Evolutionary conservation across 2,888 invertebrate genomes (phyloP), one percentile per base, ranked within the genome.

Genomic region (Argyresthia goedartella): DNA sequence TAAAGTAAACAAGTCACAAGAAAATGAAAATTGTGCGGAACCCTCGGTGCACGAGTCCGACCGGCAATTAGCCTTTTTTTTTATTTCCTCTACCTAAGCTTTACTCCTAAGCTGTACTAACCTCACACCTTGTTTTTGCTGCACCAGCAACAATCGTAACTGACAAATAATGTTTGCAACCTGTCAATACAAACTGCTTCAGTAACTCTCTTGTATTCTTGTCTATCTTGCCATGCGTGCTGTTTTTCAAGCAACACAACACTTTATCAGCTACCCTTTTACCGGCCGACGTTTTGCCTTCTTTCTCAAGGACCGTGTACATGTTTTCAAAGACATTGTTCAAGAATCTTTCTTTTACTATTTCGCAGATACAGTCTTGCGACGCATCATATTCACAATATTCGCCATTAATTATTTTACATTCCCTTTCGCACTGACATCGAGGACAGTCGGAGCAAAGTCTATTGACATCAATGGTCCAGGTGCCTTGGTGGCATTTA

Each of bases 271-370:
- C 82, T 1, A 85, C 61, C 8, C 67, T 66, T 61, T 76, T 79
- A 0, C 84, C 85, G 0, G 69, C 55, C 1, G 57, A 56, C 2
- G 72, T 71, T 45, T 70, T 69, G 2, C 63, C 58, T 59, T 81
- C 64, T 53, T 65, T 73, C 51, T 76, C 80, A 44, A 85, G 59
- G 7, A 80, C 69, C 0, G 75, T 76, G 52, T 77, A 77, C 85
- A 85, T 85, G 52, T 85, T 84, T 50, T 84, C 84, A 52, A 86
- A 80, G 0, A 86, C 76, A 56, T 86, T 86, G 54, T 78, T 75
- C 15, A 85, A 57, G 51, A 86, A 81, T 53, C 71, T 80, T 11
- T 72, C 63, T 57, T 85, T 85, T 0, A 77, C 67, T 25, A 53
- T 62, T 64, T 69, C 70, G 54, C 85, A 86, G 1, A 84, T 69